Percentiles rank a stretch among this genome's conserved stretches.
Evolutionary conservation across 2,888 invertebrate species (phyloP).

Genomic region (Cryptus viduatorius): DNA sequence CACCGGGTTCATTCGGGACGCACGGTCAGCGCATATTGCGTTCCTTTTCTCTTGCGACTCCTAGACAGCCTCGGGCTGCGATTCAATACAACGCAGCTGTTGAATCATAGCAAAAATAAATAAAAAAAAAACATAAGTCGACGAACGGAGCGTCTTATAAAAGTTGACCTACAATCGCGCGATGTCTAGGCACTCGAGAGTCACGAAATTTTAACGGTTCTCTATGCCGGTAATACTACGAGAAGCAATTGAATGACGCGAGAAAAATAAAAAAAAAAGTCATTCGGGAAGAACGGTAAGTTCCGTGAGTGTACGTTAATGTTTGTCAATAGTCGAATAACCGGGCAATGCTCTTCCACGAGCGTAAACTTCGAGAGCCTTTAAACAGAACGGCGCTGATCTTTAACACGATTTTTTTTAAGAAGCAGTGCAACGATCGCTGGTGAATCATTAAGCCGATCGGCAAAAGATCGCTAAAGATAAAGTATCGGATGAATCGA

Average conservation of each 20-base stretch:
- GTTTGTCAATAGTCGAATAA: conserved; percentile 1
- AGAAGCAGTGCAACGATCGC: too few relatives aligned
- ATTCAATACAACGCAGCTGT: background rate
- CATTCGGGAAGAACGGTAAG: conserved; percentile 10
- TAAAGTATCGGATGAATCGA: background rate
- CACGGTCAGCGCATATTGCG: background rate
- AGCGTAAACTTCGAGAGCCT: background rate
- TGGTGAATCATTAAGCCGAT: background rate
- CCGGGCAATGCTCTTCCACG: background rate
- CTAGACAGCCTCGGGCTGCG: background rate
- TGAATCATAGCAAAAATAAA: background rate
- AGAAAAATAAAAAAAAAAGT: background rate
- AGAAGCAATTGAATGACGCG: background rate
- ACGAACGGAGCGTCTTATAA: background rate
- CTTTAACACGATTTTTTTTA: too few relatives aligned
- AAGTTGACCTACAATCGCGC: conserved; percentile 17
- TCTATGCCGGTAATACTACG: background rate
- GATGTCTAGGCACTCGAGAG: background rate
- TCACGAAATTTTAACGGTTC: conserved; percentile 16
- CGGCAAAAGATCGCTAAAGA: background rate
- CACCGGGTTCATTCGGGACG: conserved; percentile 21
- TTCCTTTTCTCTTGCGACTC: conserved; percentile 21
- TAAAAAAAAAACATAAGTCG: background rate
- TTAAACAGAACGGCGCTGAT: background rate
- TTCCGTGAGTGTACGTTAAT: background rate